Evolutionary conservation across 2,888 invertebrate genomes (phyloP).

Genomic region (Torymus tubicola): DNA sequence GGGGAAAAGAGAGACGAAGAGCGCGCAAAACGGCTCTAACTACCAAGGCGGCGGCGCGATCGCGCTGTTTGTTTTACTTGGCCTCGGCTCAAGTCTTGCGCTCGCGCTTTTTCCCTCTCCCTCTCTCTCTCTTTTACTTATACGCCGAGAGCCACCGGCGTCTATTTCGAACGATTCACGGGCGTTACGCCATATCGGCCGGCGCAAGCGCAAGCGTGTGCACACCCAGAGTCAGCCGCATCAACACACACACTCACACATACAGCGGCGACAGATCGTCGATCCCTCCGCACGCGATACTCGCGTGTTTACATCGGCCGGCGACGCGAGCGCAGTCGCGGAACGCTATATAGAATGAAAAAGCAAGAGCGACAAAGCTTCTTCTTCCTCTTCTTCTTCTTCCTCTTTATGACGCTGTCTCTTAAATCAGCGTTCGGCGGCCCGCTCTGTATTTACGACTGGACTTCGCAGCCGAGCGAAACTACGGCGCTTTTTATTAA

Average conservation of each 20-base stretch:
- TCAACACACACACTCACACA: too few species aligned
- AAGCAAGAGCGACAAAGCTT: background rate
- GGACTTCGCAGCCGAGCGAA: background rate
- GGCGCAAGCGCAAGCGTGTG: slow-evolving; percentile 46
- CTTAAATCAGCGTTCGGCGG: slow-evolving; percentile 30
- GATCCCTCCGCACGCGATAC: slow-evolving; percentile 55
- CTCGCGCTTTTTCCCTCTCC: background rate
- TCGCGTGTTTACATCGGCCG: slow-evolving; percentile 56
- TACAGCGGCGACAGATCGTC: slow-evolving; percentile 41
- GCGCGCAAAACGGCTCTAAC: background rate
- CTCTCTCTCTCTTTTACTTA: slow-evolving; percentile 19
- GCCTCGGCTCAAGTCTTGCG: slow-evolving; percentile 32
- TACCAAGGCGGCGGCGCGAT: background rate
- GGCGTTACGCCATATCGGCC: slow-evolving; percentile 61
- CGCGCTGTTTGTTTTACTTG: slow-evolving; percentile 45
- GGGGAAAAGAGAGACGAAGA: background rate
- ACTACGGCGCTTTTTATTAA: slow-evolving; percentile 17
- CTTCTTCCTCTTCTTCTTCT: background rate
- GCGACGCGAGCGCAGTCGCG: background rate
- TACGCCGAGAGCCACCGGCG: slow-evolving; percentile 19
- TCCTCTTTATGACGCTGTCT: slow-evolving; percentile 3
- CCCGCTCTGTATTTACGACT: background rate
- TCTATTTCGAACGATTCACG: slow-evolving; percentile 61
- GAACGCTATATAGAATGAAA: background rate
- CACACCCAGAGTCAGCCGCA: too few species aligned